Conservation (phyloP, 2,113 vertebrate genomes). For the Agelaius phoeniceus region DNA sequence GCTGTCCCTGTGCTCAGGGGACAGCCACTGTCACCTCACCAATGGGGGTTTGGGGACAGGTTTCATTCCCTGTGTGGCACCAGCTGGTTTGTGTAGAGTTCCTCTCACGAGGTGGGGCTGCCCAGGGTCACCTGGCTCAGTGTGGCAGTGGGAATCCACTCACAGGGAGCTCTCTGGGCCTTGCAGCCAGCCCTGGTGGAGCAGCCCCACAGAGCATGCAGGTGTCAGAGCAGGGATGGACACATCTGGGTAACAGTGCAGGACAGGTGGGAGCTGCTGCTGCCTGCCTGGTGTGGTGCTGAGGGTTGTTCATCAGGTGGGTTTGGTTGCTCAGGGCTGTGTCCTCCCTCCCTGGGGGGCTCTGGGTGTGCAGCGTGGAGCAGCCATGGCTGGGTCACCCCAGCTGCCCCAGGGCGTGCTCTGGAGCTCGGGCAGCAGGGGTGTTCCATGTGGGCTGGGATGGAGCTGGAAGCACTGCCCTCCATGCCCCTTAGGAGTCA, state of each 20-base stretch:
- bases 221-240: background rate
- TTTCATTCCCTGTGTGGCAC: background rate
- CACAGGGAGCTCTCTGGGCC: background rate
- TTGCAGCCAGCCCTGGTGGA: background rate
- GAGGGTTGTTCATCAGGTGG: rapidly evolving
- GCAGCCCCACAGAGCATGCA: rapidly evolving
- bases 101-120: background rate
- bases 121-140: background rate
- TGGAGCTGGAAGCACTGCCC: too few species aligned
- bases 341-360: background rate
- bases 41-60: rapidly evolving
- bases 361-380: too few species aligned
- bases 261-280: background rate
- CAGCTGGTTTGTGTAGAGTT: background rate
- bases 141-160: background rate
- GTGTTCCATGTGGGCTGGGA: rapidly evolving
- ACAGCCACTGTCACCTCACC: background rate
- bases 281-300: background rate
- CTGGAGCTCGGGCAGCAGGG: background rate
- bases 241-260: rapidly evolving
- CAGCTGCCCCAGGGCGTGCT: background rate
- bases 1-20: background rate
- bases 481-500: background rate
- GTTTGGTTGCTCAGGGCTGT: background rate
- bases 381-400: background rate